Evolutionary conservation across 2,888 invertebrate species (phyloP), one percentile per base, ranked within the genome.

Genomic region (Xestia rhomboidea): DNA sequence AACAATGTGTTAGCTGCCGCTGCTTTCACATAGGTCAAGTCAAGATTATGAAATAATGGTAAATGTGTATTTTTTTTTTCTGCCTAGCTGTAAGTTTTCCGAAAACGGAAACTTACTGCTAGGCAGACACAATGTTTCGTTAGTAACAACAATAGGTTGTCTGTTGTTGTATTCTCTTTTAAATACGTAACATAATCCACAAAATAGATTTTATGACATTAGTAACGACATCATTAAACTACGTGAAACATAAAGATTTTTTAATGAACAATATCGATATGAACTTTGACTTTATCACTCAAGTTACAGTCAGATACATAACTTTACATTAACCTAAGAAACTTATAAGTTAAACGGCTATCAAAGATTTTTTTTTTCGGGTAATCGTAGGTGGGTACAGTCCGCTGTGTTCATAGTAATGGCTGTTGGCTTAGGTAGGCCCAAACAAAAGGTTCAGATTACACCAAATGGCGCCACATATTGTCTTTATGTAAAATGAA

Each of bases 291-390:
- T 67, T 44, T 62, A 64, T 57, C 46, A n/a, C n/a, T 67, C 21
- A 76, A 76, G 27, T 62, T 38, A 54, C 24, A 34, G 30, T 27
- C 11, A 41, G 0, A 51, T 41, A 30, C 5, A 64, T n/a, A 78
- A 78, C 69, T 66, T 66, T 49, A 34, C 21, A 70, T 63, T 54
- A 4, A 79, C 63, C 54, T n/a, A 73, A 68, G 15, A 62, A 54
- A 66, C 13, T 18, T 18, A 44, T 24, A 24, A n/a, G 21, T 30
- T 46, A 24, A 38, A 18, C 38, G 15, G 6, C 18, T 44, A 18
- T 67, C 5, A 18, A 30, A 67, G 2, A 38, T 41, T 49, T 34
- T 62, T 62, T n/a, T 63, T 3, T 76, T 51, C 13, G 30, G 15
- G 38, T 46, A 5, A 18, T n/a, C 27, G 21, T 57, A 5, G 27